A percentile compares a stretch with the other conserved stretches of the same genome.
Evolutionary conservation across 1,140 invertebrate genomes (phyloP).

Genomic region (Physella acuta): DNA sequence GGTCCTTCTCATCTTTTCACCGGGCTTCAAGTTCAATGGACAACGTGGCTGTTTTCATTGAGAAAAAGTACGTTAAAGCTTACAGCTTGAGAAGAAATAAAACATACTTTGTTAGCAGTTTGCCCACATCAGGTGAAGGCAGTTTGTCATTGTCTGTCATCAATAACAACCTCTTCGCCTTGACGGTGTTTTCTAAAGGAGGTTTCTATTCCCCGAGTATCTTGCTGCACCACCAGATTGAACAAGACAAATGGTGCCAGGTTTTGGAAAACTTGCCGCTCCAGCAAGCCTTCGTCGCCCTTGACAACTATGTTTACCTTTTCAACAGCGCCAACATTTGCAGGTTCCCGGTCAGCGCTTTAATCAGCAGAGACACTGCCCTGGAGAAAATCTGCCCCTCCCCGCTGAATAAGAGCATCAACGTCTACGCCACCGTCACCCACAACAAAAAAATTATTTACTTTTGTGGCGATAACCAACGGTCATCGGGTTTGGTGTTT

Average conservation of each 20-base stretch:
- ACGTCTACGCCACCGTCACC: no score
- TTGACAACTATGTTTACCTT: background rate
- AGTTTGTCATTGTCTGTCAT: background rate
- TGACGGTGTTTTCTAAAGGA: background rate
- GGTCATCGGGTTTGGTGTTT: background rate
- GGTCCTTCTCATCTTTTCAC: background rate
- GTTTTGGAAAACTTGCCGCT: background rate
- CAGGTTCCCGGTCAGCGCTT: no score
- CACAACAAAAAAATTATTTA: background rate
- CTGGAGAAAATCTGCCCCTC: no score
- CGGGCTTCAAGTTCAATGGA: background rate
- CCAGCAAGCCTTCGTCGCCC: background rate
- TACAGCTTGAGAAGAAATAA: background rate
- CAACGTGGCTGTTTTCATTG: conserved; percentile 6
- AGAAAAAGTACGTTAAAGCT: background rate
- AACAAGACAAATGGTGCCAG: background rate
- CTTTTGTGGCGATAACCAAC: background rate
- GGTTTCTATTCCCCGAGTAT: background rate
- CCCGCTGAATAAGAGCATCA: no score
- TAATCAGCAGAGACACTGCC: no score
- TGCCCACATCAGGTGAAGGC: background rate
- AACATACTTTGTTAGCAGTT: background rate
- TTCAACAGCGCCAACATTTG: background rate
- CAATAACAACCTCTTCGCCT: background rate
- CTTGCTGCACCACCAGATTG: background rate